phyloP scores from a whole-genome alignment of 1,140 invertebrate species.

The Saxidomus purpurata region DNA sequence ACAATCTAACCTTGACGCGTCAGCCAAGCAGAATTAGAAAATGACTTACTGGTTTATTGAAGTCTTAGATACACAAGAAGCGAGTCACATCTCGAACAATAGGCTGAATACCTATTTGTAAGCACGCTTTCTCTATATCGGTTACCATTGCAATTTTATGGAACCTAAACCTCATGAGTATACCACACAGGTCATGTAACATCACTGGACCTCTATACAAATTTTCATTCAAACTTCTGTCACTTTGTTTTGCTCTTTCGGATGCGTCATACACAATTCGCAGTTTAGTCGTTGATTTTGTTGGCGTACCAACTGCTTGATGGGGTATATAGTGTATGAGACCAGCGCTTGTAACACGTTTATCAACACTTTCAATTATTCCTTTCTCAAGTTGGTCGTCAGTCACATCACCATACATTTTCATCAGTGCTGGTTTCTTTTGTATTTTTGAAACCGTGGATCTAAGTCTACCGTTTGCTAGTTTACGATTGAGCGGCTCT shows the following conservation, averaged over 20 bases:
- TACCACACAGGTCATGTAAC: not conserved
- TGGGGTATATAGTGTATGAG: constrained; percentile 10
- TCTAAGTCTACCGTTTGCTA: constrained; percentile 25
- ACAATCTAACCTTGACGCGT: too few relatives aligned
- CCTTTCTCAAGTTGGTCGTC: constrained; percentile 54
- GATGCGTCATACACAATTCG: constrained; percentile 27
- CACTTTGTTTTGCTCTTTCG: not conserved
- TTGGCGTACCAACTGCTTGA: not conserved
- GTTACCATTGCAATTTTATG: not conserved
- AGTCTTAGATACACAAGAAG: too few relatives aligned
- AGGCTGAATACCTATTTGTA: too few relatives aligned
- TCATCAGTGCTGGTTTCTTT: constrained; percentile 52
- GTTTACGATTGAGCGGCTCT: constrained; percentile 44
- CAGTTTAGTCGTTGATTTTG: constrained; percentile 6
- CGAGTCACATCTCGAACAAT: too few relatives aligned
- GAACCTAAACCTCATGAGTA: not conserved
- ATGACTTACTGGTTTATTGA: too few relatives aligned
- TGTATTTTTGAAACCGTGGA: constrained; percentile 40
- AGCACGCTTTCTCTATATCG: constrained; percentile 5
- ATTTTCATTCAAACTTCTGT: not conserved
- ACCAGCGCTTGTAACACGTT: not conserved
- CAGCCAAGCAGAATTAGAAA: too few relatives aligned
- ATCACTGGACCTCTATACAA: not conserved
- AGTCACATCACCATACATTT: constrained; percentile 52
- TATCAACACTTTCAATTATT: constrained; percentile 37